Base-by-base conservation (phyloP, 2,888 invertebrate genomes). In the Pyrrhosoma nymphula region DNA sequence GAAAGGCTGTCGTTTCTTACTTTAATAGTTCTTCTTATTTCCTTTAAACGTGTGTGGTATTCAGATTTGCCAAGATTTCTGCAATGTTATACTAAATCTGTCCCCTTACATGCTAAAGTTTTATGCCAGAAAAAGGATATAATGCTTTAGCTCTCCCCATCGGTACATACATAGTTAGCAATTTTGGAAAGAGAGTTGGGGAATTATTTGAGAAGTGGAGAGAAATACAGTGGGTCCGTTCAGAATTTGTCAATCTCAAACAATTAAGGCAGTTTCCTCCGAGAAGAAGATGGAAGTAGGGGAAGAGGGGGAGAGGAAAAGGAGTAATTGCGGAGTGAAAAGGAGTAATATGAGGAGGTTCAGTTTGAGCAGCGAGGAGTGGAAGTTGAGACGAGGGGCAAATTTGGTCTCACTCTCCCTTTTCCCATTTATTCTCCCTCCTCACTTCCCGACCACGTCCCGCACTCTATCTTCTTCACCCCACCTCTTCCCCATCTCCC, bases 391-490 rank as follows among this genome's bases (percentile, higher is more conserved):
- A 82, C 35, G 82, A 82, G 82, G 26, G 35, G 16, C 16, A 14
- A 2, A 30, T 82, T 35, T 16, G 82, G 82, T 16, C 23, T 75
- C 12, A 75, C 75, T 75, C 30, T 23, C 30, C 82, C 12, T 35
- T 82, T n/a, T 18, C 30, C 82, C 82, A 82, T 82, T 82, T 82
- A 30, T 82, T 35, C 82, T 82, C 82, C 82, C 82, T 35, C 18
- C 35, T 82, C 82, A 82, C 30, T 82, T 35, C 82, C 82, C 82
- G 16, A 82, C 82, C 82, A 82, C 82, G 82, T 82, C 82, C 30
- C 82, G n/a, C 82, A 82, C 82, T 35, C 82, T 82, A 82, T 82
- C 82, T 82, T 35, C 82, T 82, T 82, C 35, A 12, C 56, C 89
- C 39, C 35, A 4, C 89, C 89, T 55, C 26, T 60, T 20, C 55